Evolutionary conservation across 1,140 invertebrate species (phyloP).

Genomic region (Copidosoma floridanum): DNA sequence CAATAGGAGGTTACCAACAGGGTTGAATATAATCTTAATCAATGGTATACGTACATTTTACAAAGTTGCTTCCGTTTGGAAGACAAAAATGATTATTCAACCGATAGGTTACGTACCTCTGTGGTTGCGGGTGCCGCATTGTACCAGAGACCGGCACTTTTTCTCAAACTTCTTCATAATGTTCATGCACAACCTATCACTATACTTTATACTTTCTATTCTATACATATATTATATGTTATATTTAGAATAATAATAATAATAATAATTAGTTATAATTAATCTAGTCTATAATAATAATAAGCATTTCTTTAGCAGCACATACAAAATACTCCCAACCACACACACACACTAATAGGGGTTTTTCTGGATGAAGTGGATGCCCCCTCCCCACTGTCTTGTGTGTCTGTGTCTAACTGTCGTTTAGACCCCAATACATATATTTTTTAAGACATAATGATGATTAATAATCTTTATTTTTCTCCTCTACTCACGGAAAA

Average conservation of each 20-base stretch:
- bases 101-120: not conserved
- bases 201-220: not conserved
- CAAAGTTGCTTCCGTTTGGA: slow-evolving; percentile 1
- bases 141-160: not conserved
- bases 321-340: slow-evolving; percentile 4
- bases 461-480: slow-evolving; percentile 21
- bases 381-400: slow-evolving; percentile 4
- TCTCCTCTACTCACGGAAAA: not conserved
- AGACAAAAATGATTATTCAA: not conserved
- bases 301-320: slow-evolving; percentile 12
- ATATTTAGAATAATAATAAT: too few relatives aligned
- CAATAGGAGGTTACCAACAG: slow-evolving; percentile 10
- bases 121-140: not conserved
- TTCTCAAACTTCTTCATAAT: not conserved
- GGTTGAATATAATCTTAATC: too few relatives aligned
- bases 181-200: not conserved
- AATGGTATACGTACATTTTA: slow-evolving; percentile 1
- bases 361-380: slow-evolving; percentile 9
- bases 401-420: slow-evolving; percentile 24
- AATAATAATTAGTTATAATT: too few relatives aligned
- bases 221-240: too few relatives aligned
- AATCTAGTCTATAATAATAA: too few relatives aligned
- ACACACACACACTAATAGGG: slow-evolving; percentile 20
- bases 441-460: too few relatives aligned
- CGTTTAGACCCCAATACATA: slow-evolving; percentile 20